Conservation (phyloP, 2,797 vertebrate species). For the Buceros bicornis region DNA sequence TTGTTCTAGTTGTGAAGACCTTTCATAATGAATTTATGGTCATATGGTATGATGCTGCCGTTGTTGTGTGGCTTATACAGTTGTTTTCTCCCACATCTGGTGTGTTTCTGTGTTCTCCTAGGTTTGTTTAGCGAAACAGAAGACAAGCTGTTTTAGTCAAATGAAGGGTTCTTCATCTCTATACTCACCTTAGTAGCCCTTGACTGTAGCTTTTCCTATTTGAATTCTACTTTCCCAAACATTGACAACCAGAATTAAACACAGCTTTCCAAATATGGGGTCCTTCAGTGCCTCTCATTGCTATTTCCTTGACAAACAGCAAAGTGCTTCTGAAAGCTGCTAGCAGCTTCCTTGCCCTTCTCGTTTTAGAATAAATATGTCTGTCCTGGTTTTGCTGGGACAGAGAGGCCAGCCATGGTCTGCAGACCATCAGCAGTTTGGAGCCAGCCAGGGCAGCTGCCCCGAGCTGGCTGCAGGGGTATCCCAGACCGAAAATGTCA, state of each 20-base stretch:
- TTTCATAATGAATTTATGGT: background rate
- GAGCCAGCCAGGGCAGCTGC: too few species aligned
- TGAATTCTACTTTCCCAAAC: background rate
- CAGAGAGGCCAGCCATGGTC: too few species aligned
- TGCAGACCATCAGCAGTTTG: too few species aligned
- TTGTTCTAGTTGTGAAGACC: background rate
- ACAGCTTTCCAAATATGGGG: background rate
- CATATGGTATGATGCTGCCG: fast-evolving
- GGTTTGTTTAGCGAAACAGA: background rate
- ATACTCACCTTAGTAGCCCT: background rate
- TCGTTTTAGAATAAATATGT: background rate
- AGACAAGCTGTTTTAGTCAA: background rate
- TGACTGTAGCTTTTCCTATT: background rate
- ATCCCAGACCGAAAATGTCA: too few species aligned
- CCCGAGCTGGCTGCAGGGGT: background rate
- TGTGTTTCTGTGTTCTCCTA: background rate
- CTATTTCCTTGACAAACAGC: background rate
- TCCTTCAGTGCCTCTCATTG: background rate
- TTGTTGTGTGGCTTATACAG: background rate
- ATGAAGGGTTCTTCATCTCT: background rate
- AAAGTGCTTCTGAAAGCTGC: background rate
- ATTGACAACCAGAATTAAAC: background rate
- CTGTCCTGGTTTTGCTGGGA: too few species aligned
- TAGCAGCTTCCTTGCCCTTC: background rate
- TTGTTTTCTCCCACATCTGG: background rate